These are phyloP conservation scores for Parazoanthus swiftii DNA, from an alignment of 92 coral and sea anemone species.

Conservation along the genomic window DNA sequence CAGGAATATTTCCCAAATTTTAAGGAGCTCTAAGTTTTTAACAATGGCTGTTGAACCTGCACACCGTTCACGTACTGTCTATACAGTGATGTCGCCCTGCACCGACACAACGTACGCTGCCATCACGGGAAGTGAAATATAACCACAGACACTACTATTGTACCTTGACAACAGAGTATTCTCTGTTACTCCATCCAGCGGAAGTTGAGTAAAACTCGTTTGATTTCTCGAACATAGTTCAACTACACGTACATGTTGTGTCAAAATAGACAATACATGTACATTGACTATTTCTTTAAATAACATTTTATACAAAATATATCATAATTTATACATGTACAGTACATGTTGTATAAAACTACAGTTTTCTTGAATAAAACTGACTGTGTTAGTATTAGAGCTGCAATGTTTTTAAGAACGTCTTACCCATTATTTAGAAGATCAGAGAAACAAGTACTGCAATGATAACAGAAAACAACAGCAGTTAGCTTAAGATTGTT, in stretches of 20 bases:
- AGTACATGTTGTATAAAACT: neutral
- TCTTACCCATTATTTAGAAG: slow-evolving; percentile 65
- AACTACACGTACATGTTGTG: neutral
- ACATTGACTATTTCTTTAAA: neutral
- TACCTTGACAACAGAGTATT: too few species aligned
- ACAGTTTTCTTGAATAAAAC: neutral
- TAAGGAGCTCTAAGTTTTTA: too few species aligned
- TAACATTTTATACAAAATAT: neutral
- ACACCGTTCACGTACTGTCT: too few species aligned
- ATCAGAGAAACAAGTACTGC: slow-evolving; percentile 64
- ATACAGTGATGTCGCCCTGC: too few species aligned
- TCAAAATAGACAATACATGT: too few species aligned
- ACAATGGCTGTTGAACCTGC: too few species aligned
- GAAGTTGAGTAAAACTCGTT: neutral
- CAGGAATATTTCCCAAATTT: too few species aligned
- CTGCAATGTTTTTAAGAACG: neutral
- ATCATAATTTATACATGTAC: too few species aligned
- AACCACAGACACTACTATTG: too few species aligned
- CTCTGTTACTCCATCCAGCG: too few species aligned
- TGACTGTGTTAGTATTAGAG: neutral
- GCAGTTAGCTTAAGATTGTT: neutral
- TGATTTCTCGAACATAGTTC: neutral
- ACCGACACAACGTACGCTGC: too few species aligned
- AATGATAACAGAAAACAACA: neutral
- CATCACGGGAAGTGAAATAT: too few species aligned